These are phyloP conservation scores for Hippocampus abdominalis DNA, from an alignment of 2,113 vertebrate genomes.

Conservation along the genomic window DNA sequence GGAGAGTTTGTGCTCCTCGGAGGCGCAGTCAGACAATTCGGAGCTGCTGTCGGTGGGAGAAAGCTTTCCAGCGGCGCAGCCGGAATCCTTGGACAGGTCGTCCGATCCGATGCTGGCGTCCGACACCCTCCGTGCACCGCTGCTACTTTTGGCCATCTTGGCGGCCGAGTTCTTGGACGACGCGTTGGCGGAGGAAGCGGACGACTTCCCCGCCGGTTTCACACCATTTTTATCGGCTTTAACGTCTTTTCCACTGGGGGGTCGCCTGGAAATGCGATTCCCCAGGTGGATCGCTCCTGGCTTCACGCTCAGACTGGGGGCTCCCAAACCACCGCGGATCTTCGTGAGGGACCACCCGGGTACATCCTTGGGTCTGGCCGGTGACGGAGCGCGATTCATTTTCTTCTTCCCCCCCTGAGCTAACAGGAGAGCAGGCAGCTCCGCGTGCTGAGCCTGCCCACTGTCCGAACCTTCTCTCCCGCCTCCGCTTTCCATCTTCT, in stretches of 20 bases:
- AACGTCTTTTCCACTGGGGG: slow-evolving; percentile 65
- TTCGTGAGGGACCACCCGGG: slow-evolving; percentile 85
- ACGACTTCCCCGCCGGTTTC: slow-evolving; percentile 54
- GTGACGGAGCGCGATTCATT: slow-evolving; percentile 85
- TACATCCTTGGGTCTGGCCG: slow-evolving; percentile 86
- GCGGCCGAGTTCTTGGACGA: slow-evolving; percentile 34
- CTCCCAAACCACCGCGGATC: slow-evolving; percentile 78
- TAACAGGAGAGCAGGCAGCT: slow-evolving; percentile 30
- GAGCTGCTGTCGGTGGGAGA: slow-evolving; percentile 90
- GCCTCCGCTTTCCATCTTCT: slow-evolving; percentile 75
- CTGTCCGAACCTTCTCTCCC: slow-evolving; percentile 63
- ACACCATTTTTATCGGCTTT: slow-evolving; percentile 53
- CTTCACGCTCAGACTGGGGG: slow-evolving; percentile 73
- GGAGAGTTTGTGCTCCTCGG: slow-evolving; percentile 83
- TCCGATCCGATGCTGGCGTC: slow-evolving; percentile 73
- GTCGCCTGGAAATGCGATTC: slow-evolving; percentile 71
- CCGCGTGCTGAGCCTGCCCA: slow-evolving; percentile 53
- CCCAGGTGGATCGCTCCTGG: slow-evolving; percentile 73
- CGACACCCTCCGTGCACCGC: slow-evolving; percentile 58
- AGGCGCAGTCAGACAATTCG: slow-evolving; percentile 89
- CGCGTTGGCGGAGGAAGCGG: slow-evolving; percentile 14
- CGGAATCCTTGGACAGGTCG: slow-evolving; percentile 72
- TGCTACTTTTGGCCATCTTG: slow-evolving; percentile 55
- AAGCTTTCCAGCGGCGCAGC: slow-evolving; percentile 72
- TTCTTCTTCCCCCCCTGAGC: slow-evolving; percentile 76